Evolutionary conservation across 2,888 invertebrate genomes (phyloP).

Genomic region (Stratiomys singularior): DNA sequence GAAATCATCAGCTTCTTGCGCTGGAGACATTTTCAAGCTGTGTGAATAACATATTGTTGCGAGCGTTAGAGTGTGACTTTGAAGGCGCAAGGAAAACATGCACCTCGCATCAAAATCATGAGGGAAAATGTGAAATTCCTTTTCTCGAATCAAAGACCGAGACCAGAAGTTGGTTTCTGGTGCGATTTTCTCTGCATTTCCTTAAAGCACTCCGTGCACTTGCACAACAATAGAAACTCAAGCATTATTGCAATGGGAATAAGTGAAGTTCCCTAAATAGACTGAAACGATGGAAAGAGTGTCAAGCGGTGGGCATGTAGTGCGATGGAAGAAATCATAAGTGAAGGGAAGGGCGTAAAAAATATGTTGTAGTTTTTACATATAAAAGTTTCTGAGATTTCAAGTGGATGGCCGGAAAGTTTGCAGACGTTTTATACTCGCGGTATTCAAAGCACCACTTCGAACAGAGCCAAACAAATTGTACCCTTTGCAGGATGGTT

Average conservation of each 20-base stretch:
- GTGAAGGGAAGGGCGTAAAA: neutral
- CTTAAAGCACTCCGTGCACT: constrained; percentile 40
- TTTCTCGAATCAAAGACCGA: constrained; percentile 5
- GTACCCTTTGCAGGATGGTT: neutral
- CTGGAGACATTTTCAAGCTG: constrained; percentile 45
- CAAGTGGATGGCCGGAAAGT: constrained; percentile 37
- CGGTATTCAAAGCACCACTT: constrained; percentile 38
- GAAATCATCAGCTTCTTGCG: constrained; percentile 14
- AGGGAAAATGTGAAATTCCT: constrained; percentile 36
- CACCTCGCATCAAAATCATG: constrained; percentile 15
- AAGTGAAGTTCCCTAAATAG: neutral
- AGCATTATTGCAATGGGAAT: constrained; percentile 8
- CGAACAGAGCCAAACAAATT: constrained; percentile 34
- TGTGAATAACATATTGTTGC: constrained; percentile 47
- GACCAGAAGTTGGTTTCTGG: constrained; percentile 6
- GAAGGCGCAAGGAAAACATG: constrained; percentile 22
- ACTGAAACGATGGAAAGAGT: neutral
- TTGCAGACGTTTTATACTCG: constrained; percentile 41
- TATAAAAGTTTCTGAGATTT: constrained; percentile 40
- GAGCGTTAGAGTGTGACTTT: constrained; percentile 45
- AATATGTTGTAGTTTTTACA: constrained; percentile 22
- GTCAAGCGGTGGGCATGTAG: constrained; percentile 5
- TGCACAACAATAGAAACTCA: constrained; percentile 29
- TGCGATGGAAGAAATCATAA: neutral
- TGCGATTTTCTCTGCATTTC: constrained; percentile 40